Evolutionary conservation across 2,797 vertebrate genomes (phyloP).

Genomic region (Malurus leucopterus): DNA sequence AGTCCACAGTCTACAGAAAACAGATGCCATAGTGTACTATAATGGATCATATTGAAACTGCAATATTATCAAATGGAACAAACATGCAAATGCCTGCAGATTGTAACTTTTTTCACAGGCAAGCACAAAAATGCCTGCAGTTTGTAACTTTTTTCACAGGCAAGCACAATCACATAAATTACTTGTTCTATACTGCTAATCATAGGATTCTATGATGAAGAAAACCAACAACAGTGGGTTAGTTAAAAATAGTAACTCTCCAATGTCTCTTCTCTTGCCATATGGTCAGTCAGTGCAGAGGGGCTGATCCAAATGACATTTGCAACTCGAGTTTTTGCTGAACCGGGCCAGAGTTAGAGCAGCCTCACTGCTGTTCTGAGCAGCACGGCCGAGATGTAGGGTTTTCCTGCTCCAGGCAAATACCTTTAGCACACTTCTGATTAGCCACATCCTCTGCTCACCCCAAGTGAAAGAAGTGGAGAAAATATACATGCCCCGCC

Average conservation of each 20-base stretch:
- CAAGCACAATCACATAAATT: background rate
- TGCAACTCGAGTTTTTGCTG: background rate
- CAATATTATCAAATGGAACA: background rate
- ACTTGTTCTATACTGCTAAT: background rate
- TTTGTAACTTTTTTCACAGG: background rate
- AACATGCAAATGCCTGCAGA: background rate
- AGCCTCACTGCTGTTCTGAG: background rate
- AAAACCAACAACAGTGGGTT: background rate
- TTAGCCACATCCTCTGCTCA: background rate
- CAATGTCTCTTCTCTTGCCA: background rate
- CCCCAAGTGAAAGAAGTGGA: background rate
- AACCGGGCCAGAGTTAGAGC: background rate
- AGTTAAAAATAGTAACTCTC: background rate
- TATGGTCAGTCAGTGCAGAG: background rate
- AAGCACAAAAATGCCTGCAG: too few relatives aligned
- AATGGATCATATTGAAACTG: background rate
- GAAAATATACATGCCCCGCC: background rate
- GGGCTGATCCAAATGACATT: background rate
- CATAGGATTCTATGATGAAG: background rate
- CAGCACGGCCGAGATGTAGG: background rate
- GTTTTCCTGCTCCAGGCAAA: background rate
- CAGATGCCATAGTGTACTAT: background rate
- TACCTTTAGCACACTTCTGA: background rate
- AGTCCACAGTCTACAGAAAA: background rate
- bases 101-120: background rate